Conservation (phyloP, 1,140 invertebrate species). For the Caenorhabditis latens region DNA sequence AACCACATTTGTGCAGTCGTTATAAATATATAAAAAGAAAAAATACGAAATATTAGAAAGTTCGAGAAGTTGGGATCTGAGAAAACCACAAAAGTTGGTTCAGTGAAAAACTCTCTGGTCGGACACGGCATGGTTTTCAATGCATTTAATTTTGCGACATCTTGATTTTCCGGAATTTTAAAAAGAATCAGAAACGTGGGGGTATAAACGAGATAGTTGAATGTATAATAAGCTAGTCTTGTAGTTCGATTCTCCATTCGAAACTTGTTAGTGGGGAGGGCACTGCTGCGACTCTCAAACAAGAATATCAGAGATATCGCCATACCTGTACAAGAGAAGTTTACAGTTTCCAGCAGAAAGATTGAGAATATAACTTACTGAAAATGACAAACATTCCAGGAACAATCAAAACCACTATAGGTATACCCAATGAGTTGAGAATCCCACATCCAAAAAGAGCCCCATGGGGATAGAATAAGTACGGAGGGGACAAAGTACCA, state of each 20-base stretch:
- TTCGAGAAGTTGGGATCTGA: neutral
- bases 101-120: slow-evolving; percentile 1
- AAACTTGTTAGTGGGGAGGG: neutral
- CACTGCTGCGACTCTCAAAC: neutral
- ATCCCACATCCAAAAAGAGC: neutral
- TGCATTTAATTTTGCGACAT: neutral
- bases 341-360: no score
- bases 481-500: neutral
- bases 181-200: neutral
- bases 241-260: neutral
- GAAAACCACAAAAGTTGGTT: neutral
- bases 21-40: no score
- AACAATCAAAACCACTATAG: neutral
- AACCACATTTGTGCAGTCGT: neutral
- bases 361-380: neutral
- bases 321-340: neutral
- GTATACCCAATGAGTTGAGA: no score
- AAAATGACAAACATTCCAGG: neutral
- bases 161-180: neutral
- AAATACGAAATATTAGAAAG: neutral
- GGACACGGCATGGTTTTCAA: neutral
- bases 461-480: neutral
- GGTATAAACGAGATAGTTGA: neutral
- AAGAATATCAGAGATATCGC: neutral
- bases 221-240: neutral